phyloP scores from a whole-genome alignment of 2,113 vertebrate genomes.

The Callocephalon fimbriatum region DNA sequence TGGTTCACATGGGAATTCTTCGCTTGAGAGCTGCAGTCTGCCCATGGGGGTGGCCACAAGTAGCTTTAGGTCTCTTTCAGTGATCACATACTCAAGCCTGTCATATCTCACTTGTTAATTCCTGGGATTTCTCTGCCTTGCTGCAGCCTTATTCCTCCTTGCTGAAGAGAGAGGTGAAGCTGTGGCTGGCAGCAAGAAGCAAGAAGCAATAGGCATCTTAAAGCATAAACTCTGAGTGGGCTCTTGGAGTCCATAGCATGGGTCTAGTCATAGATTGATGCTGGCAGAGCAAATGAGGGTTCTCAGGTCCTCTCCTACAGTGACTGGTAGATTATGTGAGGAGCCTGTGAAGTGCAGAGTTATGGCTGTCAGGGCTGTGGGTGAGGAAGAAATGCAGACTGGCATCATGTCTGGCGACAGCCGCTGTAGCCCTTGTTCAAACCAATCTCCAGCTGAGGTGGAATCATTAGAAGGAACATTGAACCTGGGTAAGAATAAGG shows the following conservation, averaged over 20 bases:
- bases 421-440: background rate
- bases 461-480: background rate
- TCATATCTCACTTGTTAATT: background rate
- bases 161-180: background rate
- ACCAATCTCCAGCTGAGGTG: background rate
- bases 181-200: background rate
- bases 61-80: background rate
- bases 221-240: background rate
- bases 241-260: background rate
- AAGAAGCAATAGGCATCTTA: background rate
- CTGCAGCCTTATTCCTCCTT: background rate
- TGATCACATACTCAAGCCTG: background rate
- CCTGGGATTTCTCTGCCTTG: background rate
- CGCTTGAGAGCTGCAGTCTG: background rate
- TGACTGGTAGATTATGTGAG: background rate
- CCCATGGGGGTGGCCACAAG: rapidly evolving
- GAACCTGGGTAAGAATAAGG: background rate
- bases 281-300: background rate
- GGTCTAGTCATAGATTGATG: background rate
- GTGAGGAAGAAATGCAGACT: background rate
- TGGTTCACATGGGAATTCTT: background rate
- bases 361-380: rapidly evolving
- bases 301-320: background rate
- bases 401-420: background rate
- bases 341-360: background rate